phyloP scores from a whole-genome alignment of 2,888 invertebrate species.

The Podabrus alpinus region DNA sequence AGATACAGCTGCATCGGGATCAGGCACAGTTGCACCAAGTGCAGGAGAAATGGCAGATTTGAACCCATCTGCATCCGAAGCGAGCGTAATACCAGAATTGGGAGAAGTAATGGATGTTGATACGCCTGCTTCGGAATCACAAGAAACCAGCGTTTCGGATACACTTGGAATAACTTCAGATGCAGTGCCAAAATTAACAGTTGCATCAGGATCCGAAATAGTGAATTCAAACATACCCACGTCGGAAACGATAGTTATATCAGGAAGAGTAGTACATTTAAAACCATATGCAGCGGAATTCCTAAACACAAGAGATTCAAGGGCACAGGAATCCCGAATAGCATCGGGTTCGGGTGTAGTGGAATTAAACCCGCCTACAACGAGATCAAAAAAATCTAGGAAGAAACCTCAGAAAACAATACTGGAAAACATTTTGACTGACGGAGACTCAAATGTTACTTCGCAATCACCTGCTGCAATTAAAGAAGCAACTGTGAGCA shows the following conservation, averaged over 20 bases:
- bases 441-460: constrained; percentile 78
- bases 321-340: not conserved
- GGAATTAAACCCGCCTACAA: not conserved
- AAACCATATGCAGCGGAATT: too few species aligned
- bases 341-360: not conserved
- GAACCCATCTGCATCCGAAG: too few species aligned
- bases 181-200: not conserved
- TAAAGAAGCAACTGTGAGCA: constrained; percentile 86
- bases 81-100: not conserved
- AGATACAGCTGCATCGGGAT: too few species aligned
- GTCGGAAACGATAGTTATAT: too few species aligned
- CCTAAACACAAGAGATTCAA: too few species aligned
- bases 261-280: too few species aligned
- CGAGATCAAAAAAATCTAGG: not conserved
- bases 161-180: too few species aligned
- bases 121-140: too few species aligned
- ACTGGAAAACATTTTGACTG: constrained; percentile 62
- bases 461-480: constrained; percentile 91
- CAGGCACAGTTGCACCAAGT: too few species aligned
- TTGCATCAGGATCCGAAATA: not conserved
- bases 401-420: not conserved
- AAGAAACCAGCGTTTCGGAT: too few species aligned
- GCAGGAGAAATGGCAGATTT: too few species aligned
- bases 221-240: not conserved
- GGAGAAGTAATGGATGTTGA: too few species aligned